Conservation (phyloP, 2,888 invertebrate species). For the Agonopterix alstromeriana region DNA sequence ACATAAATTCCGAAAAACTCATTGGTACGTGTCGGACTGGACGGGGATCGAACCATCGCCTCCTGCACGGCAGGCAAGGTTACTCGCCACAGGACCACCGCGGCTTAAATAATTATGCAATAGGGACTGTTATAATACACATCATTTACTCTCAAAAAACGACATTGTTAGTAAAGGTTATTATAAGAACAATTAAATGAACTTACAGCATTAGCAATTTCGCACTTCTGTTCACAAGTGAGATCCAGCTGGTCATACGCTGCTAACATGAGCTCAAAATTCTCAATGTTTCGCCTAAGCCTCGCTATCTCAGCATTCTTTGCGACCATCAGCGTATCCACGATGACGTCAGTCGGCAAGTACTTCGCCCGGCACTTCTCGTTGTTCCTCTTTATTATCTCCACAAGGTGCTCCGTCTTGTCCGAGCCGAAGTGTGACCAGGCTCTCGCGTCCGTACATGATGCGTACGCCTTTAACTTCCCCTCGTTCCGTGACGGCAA, state of each 20-base stretch:
- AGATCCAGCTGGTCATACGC: slow-evolving; percentile 64
- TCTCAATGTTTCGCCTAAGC: slow-evolving; percentile 62
- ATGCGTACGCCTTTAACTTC: slow-evolving; percentile 73
- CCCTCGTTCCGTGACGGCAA: slow-evolving; percentile 70
- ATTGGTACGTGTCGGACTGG: no score
- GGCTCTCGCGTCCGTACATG: slow-evolving; percentile 75
- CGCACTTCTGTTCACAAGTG: slow-evolving; percentile 56
- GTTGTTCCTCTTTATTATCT: slow-evolving; percentile 67
- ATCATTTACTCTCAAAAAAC: no score
- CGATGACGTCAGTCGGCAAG: slow-evolving; percentile 59
- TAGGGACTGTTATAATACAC: no score
- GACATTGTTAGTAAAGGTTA: no score
- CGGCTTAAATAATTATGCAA: no score
- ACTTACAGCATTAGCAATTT: slow-evolving; percentile 61
- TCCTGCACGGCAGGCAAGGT: no score
- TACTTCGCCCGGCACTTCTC: slow-evolving; percentile 54
- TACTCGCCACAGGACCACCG: no score
- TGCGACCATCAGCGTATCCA: slow-evolving; percentile 56
- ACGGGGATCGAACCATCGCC: no score
- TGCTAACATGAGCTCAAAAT: slow-evolving; percentile 59
- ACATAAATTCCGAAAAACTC: no score
- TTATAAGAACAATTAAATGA: no score
- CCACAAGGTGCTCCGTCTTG: slow-evolving; percentile 74
- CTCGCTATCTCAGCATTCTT: slow-evolving; percentile 71
- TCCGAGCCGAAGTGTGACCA: slow-evolving; percentile 76